Evolutionary conservation across 2,888 invertebrate genomes (phyloP).

Genomic region (Leistus spinibarbis): DNA sequence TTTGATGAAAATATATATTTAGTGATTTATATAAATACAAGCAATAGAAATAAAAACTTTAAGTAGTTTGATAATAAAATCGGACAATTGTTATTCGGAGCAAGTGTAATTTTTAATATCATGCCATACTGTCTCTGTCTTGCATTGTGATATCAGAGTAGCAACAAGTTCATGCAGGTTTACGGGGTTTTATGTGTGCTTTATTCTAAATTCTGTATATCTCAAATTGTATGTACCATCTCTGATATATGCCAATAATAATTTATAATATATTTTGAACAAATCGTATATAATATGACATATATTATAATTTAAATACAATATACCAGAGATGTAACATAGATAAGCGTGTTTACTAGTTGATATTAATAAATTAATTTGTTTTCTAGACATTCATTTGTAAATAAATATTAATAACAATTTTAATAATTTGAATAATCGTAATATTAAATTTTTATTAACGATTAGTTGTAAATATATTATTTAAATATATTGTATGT

Average conservation of each 20-base stretch:
- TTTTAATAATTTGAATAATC: not conserved
- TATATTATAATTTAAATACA: not conserved
- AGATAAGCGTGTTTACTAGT: not conserved
- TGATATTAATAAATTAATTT: no score
- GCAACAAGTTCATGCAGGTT: no score
- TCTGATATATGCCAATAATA: not conserved
- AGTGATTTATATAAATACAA: no score
- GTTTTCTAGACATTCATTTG: no score
- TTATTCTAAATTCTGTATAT: not conserved
- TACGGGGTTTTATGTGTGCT: not conserved
- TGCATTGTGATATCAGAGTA: no score
- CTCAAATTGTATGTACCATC: not conserved
- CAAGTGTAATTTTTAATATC: no score
- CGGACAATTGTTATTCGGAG: no score
- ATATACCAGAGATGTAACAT: not conserved
- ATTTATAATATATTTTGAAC: no score
- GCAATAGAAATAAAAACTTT: no score
- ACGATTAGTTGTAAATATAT: slow-evolving; percentile 28
- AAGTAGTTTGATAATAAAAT: no score
- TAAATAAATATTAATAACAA: not conserved
- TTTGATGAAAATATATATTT: no score
- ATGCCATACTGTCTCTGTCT: no score
- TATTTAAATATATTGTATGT: slow-evolving; percentile 28
- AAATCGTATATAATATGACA: not conserved
- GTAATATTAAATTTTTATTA: not conserved